A percentile compares a stretch with the other conserved stretches of the same genome.
phyloP scores from a whole-genome alignment of 2,113 vertebrate species.

The Engystomops pustulosus region DNA sequence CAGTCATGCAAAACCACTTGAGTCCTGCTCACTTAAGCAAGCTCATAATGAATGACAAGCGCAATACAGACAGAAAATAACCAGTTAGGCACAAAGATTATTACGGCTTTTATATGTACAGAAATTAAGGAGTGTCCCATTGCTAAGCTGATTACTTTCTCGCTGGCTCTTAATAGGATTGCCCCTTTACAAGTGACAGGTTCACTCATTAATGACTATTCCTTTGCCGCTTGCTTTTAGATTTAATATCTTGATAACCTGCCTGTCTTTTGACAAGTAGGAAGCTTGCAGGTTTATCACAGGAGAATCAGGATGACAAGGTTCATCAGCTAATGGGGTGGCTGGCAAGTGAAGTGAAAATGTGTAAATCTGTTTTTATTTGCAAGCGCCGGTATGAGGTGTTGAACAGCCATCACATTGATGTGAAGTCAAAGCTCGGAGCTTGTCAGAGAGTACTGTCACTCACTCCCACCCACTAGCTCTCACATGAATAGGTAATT shows the following conservation, averaged over 20 bases:
- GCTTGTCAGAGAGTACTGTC: conserved; percentile 59
- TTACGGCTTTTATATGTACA: conserved; percentile 10
- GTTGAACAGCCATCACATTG: conserved; percentile 57
- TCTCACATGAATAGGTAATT: conserved; percentile 59
- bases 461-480: conserved; percentile 55
- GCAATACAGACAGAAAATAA: conserved; percentile 23
- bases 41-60: conserved; percentile 33
- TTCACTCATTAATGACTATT: conserved; percentile 59
- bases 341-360: conserved; percentile 59
- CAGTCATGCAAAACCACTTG: conserved; percentile 14
- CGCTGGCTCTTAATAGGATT: conserved; percentile 42
- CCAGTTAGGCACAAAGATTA: conserved; percentile 24
- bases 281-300: conserved; percentile 54
- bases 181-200: conserved; percentile 45
- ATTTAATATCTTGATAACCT: conserved; percentile 57
- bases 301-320: conserved; percentile 55
- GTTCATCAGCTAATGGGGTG: conserved; percentile 58
- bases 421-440: conserved; percentile 58
- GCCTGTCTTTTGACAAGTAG: conserved; percentile 56
- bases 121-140: conserved; percentile 42
- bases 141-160: conserved; percentile 50
- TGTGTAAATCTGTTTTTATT: conserved; percentile 61
- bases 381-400: conserved; percentile 47
- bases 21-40: conserved; percentile 41
- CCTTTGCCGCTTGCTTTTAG: conserved; percentile 52